Base-by-base conservation (phyloP, 1,140 invertebrate genomes). In the Eupristina koningsbergeri region DNA sequence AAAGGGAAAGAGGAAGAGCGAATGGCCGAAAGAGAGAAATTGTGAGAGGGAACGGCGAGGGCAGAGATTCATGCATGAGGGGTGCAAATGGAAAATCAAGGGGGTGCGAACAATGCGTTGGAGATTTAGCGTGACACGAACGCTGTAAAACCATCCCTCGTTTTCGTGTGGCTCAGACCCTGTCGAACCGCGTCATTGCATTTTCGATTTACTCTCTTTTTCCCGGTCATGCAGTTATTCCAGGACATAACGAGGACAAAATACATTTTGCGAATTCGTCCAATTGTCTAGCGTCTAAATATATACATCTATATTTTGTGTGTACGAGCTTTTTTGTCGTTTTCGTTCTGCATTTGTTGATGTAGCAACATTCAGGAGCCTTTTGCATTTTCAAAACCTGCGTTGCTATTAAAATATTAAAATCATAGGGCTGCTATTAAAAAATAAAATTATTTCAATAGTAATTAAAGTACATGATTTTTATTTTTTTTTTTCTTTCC, bases 121-220 rank as follows among this genome's bases (percentile, higher is more conserved):
- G 85, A 89, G 89, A 90, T 89, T 90, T 89, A 90, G 88, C 89
- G 89, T 89, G 89, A 90, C 89, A 85, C 86, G 84, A 75, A 88
- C 86, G 86, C 85, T 87, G 89, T 88, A 88, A 89, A 89, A 89
- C 85, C 87, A 88, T 81, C 80, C 84, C 83, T 77, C 73, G 81
- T 41, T 74, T 76, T 74, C 53, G 73, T 26, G 34, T 47, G 45
- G 29, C 61, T 17, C 31, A 47, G 69, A 76, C 58, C 58, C 58
- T 78, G 81, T 83, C 77, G 78, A 80, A 80, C 58, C 81, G 74
- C 85, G 81, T 84, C 85, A 83, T 83, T 85, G 85, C 77, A n/a
- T 53, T 85, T 85, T 76, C 61, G 77, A 85, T 83, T 85, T 78
- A 83, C 45, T 77, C 80, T 67, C 64, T 64, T 36, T 71, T 47